Conservation (phyloP, 2,888 invertebrate genomes). For the Cheilosia pagana region DNA sequence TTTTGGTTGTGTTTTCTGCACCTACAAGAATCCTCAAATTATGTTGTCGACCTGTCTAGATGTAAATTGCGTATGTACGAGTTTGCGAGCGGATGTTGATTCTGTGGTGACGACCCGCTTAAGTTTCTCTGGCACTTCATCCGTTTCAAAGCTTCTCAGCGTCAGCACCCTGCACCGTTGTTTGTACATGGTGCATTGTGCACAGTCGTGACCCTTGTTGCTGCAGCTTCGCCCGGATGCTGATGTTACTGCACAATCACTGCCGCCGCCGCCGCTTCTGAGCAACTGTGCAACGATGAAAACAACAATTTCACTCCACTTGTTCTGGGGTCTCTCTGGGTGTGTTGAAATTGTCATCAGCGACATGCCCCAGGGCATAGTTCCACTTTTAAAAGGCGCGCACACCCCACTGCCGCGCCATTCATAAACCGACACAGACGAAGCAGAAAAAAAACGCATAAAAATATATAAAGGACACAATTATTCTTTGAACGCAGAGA, state of each 20-base stretch:
- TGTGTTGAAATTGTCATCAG: conserved; percentile 62
- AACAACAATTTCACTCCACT: conserved; percentile 57
- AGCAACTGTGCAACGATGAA: conserved; percentile 38
- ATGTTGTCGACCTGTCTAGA: conserved; percentile 69
- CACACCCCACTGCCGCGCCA: background rate
- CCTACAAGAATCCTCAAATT: conserved; percentile 63
- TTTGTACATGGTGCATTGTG: background rate
- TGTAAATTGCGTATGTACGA: conserved; percentile 57
- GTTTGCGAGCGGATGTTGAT: conserved; percentile 47
- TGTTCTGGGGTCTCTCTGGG: conserved; percentile 12
- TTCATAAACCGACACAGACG: conserved; percentile 1
- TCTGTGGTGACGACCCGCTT: conserved; percentile 68
- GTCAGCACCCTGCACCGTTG: background rate
- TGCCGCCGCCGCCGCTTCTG: background rate
- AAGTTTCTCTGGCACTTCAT: conserved; percentile 61
- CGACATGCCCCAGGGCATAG: conserved; percentile 56
- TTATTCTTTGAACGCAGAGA: conserved; percentile 33
- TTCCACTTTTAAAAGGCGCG: conserved; percentile 36
- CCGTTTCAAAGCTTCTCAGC: conserved; percentile 1
- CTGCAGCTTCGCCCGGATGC: conserved; percentile 45
- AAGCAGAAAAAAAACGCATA: background rate
- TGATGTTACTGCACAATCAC: conserved; percentile 42
- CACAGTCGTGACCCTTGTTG: conserved; percentile 25
- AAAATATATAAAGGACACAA: conserved; percentile 18
- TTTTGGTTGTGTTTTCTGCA: conserved; percentile 4